Base-by-base conservation (phyloP, 2,888 invertebrate genomes). In the Meiosimyza platycephala region DNA sequence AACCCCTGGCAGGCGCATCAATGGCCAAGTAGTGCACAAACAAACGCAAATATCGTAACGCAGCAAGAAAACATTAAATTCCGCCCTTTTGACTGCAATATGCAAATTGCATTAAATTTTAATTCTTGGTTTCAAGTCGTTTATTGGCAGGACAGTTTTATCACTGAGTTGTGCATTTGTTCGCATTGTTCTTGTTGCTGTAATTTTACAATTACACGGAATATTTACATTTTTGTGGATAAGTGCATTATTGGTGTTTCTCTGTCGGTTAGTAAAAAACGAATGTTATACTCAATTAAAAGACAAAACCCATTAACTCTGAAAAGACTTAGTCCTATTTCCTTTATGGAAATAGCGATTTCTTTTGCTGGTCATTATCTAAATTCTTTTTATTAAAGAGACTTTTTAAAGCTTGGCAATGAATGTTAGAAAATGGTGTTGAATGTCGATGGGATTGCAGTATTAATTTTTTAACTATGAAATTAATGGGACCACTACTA, bases 71-170 rank as follows among this genome's bases (percentile, higher is more conserved):
- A 52, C 52, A 72, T 60, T 12, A 54, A 60, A 47, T 62, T 62
- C 18, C 80, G 80, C 81, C 83, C 82, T 82, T 82, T 82, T 82
- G 83, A 83, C 83, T 82, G 82, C 82, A 81, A 80, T 82, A 83
- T 83, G 83, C 80, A 82, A 82, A 82, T 82, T 28, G 13, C 16
- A 15, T 13, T 15, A 55, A 68, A 70, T 52, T 59, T 67, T 50
- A 59, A 16, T 33, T 69, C 51, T 51, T 48, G 28, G n/a, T 28
- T 65, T 48, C 22, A 51, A 62, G 40, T 60, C 65, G 22, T 40
- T 64, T 47, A 70, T 28, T 63, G 52, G 16, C 70, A 47, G n/a
- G 57, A 15, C 18, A 22, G 52, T 65, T 51, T 50, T 15, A 15
- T 48, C 12, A 48, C 22, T 22, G 0, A 9, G 18, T 55, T 4